Evolutionary conservation across 2,888 invertebrate genomes (phyloP).

Genomic region (Stegana nigrithorax): DNA sequence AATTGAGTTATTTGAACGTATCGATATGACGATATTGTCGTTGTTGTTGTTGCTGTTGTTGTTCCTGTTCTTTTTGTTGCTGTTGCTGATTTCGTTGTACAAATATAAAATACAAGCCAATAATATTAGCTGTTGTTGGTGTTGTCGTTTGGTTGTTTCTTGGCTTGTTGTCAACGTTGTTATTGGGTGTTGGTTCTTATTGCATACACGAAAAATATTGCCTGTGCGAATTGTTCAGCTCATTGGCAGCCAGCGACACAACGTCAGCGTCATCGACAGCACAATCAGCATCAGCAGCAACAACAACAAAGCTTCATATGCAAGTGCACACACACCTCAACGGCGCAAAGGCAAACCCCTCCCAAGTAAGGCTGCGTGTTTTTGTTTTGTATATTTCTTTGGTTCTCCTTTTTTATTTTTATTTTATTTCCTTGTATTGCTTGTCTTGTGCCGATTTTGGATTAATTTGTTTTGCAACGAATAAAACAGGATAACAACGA

Average conservation of each 20-base stretch:
- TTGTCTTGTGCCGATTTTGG: constrained; percentile 63
- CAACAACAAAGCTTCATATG: neutral
- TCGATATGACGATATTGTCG: constrained; percentile 29
- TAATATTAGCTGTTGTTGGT: neutral
- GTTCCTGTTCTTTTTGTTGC: constrained; percentile 3
- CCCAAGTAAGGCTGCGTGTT: neutral
- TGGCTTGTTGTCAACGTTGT: constrained; percentile 57
- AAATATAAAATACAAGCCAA: constrained; percentile 20
- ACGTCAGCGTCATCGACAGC: constrained; percentile 31
- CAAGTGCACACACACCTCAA: too few relatives aligned
- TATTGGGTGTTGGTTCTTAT: constrained; percentile 52
- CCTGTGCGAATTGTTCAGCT: too few relatives aligned
- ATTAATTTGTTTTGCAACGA: constrained; percentile 62
- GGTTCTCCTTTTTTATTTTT: constrained; percentile 32
- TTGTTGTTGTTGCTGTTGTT: constrained; percentile 3
- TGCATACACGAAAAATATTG: constrained; percentile 28
- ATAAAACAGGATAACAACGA: constrained; percentile 17
- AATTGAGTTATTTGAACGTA: constrained; percentile 67
- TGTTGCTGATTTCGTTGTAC: constrained; percentile 12
- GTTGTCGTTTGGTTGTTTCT: constrained; percentile 29
- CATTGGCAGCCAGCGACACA: too few relatives aligned
- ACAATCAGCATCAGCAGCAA: constrained; percentile 21
- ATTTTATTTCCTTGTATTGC: too few relatives aligned
- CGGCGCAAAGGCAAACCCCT: neutral
- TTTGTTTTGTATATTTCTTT: neutral